Conservation (phyloP, 2,797 vertebrate genomes). For the Percopsis omiscomaycus region DNA sequence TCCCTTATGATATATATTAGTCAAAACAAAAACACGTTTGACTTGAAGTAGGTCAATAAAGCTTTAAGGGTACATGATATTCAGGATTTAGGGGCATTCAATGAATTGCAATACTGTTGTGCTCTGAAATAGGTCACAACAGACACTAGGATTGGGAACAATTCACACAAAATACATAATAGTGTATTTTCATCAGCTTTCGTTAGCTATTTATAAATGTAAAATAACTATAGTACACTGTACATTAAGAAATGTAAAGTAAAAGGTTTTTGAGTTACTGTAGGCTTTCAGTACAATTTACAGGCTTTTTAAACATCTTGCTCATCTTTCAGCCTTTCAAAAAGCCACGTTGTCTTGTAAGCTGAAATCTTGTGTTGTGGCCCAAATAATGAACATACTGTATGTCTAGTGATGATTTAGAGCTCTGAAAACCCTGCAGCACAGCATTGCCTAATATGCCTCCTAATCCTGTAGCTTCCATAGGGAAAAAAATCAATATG, state of each 20-base stretch:
- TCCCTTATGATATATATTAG: too few relatives aligned
- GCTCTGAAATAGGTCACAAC: slow-evolving; percentile 65
- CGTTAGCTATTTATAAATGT: slow-evolving; percentile 54
- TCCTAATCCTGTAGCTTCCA: slow-evolving; percentile 18
- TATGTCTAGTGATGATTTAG: slow-evolving; percentile 27
- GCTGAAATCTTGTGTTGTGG: slow-evolving; percentile 30
- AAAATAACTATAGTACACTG: slow-evolving; percentile 25
- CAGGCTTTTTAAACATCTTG: slow-evolving; percentile 29
- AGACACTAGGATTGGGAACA: slow-evolving; percentile 62
- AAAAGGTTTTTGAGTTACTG: background rate
- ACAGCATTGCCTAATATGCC: background rate
- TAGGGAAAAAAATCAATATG: slow-evolving; percentile 16
- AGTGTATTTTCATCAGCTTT: slow-evolving; percentile 50
- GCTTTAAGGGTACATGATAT: slow-evolving; percentile 50
- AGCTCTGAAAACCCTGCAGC: slow-evolving; percentile 21
- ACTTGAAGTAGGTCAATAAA: slow-evolving; percentile 57
- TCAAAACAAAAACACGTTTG: slow-evolving; percentile 48
- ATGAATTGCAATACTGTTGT: slow-evolving; percentile 46
- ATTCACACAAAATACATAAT: slow-evolving; percentile 63
- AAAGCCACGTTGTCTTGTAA: slow-evolving; percentile 22
- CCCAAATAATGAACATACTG: slow-evolving; percentile 27
- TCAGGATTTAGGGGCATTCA: slow-evolving; percentile 61
- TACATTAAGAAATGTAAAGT: slow-evolving; percentile 22
- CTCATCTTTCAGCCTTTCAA: slow-evolving; percentile 14
- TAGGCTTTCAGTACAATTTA: slow-evolving; percentile 27